Evolutionary conservation across 2,797 vertebrate genomes (phyloP), one percentile per base, ranked within the genome.

Genomic region (Spinibarbus caldwelli): DNA sequence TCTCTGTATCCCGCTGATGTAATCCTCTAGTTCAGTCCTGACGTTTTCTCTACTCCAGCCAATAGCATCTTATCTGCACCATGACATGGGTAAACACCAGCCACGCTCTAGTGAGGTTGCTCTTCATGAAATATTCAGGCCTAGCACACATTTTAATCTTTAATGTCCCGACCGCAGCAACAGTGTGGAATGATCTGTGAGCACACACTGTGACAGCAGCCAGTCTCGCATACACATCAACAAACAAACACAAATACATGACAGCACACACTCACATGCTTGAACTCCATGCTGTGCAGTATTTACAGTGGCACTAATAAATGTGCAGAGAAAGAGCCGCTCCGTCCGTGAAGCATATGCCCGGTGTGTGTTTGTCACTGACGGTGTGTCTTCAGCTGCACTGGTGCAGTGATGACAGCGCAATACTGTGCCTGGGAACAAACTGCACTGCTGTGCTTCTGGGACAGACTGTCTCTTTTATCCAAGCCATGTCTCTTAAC

Each of bases 111-210:
- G 85, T 23, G 90, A 94, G 91, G 90, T 91, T 92, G 90, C 84
- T 85, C 81, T 87, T 93, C 89, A 92, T 94, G 64, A 93, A 94
- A 93, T 85, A 93, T 94, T 93, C 78, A 95, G 85, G 86, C 81
- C 59, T 90, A 90, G 88, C 93, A 93, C 91, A 93, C 90, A 92
- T 94, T 95, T 94, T 90, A 94, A 94, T 94, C 90, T 92, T 94
- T 94, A 85, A 94, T 92, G 90, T n/a, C 66, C 78, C 41, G 86
- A 76, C 85, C 80, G 85, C 41, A 89, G 91, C 90, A 92, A 92
- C 91, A 92, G 90, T 82, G 84, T 87, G 85, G 80, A 85, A 84
- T 89, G 82, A 88, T 82, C 78, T 64, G 76, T 70, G 43, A 45
- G 59, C 36, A 21, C 67, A 85, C 21, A 26, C 47, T 4, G 76